These are phyloP conservation scores for Lordiphosa mommai DNA, from an alignment of 1,140 invertebrate genomes.

Conservation along the genomic window DNA sequence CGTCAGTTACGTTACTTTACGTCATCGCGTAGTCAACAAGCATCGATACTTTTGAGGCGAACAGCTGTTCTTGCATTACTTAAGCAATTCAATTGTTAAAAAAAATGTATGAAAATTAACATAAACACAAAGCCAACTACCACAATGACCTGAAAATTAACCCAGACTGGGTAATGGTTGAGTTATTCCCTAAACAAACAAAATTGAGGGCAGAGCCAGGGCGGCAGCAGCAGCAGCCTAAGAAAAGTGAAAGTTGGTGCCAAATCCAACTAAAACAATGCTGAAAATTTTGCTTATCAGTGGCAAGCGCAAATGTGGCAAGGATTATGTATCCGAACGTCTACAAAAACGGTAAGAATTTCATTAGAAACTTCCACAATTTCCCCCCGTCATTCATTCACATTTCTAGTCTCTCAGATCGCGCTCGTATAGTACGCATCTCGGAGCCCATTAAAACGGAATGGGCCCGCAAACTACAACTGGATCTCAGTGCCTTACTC, in stretches of 20 bases:
- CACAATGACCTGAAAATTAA: constrained; percentile 6
- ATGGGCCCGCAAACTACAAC: constrained; percentile 87
- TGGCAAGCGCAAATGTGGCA: constrained; percentile 90
- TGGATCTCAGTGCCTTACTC: constrained; percentile 89
- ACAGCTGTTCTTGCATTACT: neutral
- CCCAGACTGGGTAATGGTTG: constrained; percentile 8
- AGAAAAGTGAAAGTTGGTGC: constrained; percentile 55
- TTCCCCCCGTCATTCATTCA: neutral
- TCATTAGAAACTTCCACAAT: neutral
- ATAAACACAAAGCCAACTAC: constrained; percentile 33
- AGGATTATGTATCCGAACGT: constrained; percentile 87
- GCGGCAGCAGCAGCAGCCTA: neutral
- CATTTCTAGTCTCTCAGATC: constrained; percentile 80
- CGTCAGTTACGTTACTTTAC: too few relatives aligned
- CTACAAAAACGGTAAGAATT: constrained; percentile 82
- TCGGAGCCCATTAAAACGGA: constrained; percentile 90
- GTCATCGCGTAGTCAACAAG: too few relatives aligned
- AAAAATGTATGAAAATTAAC: too few relatives aligned
- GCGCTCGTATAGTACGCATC: constrained; percentile 86
- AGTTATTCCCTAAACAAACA: neutral
- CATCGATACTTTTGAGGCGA: too few relatives aligned
- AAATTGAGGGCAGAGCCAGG: constrained; percentile 2
- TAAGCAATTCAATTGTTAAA: neutral
- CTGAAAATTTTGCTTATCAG: constrained; percentile 85
- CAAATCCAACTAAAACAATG: constrained; percentile 22